phyloP scores from a whole-genome alignment of 2,113 vertebrate species.

The Psettodes erumei region DNA sequence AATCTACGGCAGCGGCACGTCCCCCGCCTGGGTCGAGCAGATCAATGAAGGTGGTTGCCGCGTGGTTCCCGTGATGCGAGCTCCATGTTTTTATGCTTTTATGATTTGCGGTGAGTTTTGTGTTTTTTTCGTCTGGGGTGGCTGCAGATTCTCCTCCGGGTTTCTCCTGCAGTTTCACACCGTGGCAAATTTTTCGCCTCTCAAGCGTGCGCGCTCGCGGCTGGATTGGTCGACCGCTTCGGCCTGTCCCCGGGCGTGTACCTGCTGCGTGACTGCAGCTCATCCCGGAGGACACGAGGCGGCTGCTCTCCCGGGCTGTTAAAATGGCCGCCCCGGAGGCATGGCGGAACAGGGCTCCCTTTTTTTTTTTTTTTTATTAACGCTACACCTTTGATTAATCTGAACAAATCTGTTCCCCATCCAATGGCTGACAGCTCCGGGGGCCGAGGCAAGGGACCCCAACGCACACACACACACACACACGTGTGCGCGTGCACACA shows the following conservation, averaged over 20 bases:
- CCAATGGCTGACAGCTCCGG: constrained; percentile 76
- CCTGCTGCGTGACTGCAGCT: constrained; percentile 33
- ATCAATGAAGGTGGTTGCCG: constrained; percentile 17
- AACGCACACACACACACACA: constrained; percentile 45
- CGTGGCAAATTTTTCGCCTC: constrained; percentile 25
- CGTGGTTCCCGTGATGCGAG: constrained; percentile 30
- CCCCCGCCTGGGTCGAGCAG: constrained; percentile 47
- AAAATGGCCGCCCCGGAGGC: constrained; percentile 66
- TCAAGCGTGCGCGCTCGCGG: not conserved
- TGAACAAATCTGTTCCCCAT: constrained; percentile 83
- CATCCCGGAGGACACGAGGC: constrained; percentile 44
- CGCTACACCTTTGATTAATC: constrained; percentile 84
- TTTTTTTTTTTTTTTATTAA: no score
- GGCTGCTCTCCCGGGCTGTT: constrained; percentile 60
- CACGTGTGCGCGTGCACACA: constrained; percentile 27
- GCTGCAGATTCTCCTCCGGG: constrained; percentile 29
- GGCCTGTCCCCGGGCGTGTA: not conserved
- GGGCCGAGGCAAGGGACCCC: constrained; percentile 62
- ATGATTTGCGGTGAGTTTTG: no score
- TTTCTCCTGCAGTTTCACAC: constrained; percentile 13
- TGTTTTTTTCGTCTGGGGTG: constrained; percentile 39
- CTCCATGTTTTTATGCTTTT: constrained; percentile 27
- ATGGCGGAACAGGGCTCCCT: constrained; percentile 60
- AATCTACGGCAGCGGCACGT: constrained; percentile 33
- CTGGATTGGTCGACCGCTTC: not conserved